These are phyloP conservation scores for Globia sparganii DNA, from an alignment of 2,888 invertebrate genomes.

Conservation along the genomic window DNA sequence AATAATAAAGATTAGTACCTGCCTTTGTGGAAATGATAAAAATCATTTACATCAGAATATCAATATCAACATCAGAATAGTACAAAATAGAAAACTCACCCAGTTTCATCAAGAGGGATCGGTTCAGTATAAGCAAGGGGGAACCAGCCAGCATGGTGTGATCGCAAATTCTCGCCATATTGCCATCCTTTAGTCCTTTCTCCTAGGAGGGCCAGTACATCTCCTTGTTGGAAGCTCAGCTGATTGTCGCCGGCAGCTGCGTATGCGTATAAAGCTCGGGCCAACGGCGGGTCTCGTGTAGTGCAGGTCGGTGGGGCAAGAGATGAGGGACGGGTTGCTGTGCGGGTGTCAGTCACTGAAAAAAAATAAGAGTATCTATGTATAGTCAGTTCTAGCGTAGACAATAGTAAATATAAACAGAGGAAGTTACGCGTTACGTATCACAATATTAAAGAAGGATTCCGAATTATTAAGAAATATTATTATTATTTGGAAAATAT, in stretches of 20 bases:
- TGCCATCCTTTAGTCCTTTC: slow-evolving; percentile 99
- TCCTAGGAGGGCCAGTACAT: slow-evolving; percentile 96
- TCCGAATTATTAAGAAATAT: background rate
- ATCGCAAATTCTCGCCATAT: slow-evolving; percentile 98
- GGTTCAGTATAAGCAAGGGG: slow-evolving; percentile 98
- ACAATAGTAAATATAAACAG: background rate
- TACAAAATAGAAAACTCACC: slow-evolving; percentile 83
- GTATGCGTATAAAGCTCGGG: slow-evolving; percentile 96
- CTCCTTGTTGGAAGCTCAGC: slow-evolving; percentile 97
- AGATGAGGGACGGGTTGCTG: slow-evolving; percentile 91
- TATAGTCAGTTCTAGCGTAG: background rate
- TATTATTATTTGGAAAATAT: background rate
- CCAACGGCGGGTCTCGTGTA: slow-evolving; percentile 93
- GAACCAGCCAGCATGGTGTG: slow-evolving; percentile 98
- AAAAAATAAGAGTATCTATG: slow-evolving; percentile 19
- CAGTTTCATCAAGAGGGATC: slow-evolving; percentile 92
- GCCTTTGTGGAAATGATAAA: background rate
- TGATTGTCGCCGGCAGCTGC: slow-evolving; percentile 97
- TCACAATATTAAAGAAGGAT: background rate
- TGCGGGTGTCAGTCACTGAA: slow-evolving; percentile 81
- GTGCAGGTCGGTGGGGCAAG: slow-evolving; percentile 91
- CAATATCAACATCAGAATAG: background rate
- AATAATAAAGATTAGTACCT: slow-evolving; percentile 2
- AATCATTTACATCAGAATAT: no score
- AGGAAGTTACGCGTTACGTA: background rate